phyloP scores from a whole-genome alignment of 2,888 invertebrate genomes.

The Teleogryllus oceanicus region DNA sequence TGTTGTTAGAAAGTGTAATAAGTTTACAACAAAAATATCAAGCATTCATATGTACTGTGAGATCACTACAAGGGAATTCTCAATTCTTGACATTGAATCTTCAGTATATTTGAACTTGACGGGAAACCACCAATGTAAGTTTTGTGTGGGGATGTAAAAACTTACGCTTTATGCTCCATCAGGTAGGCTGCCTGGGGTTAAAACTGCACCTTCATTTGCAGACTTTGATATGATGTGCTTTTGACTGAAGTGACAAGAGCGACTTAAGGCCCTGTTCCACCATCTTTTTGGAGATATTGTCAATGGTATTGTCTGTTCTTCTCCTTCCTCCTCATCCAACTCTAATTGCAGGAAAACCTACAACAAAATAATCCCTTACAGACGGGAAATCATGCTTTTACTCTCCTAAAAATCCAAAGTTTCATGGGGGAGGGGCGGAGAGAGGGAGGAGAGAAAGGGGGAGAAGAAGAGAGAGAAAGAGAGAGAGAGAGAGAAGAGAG shows the following conservation, averaged over 20 bases:
- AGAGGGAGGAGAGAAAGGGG: too few species aligned
- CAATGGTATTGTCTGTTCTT: conserved; percentile 63
- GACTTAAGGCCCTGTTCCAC: conserved; percentile 66
- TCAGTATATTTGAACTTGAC: neutral
- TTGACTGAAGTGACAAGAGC: conserved; percentile 71
- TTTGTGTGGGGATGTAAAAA: too few species aligned
- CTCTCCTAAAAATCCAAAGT: too few species aligned
- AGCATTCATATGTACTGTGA: too few species aligned
- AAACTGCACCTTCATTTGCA: conserved; percentile 52
- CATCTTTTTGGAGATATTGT: conserved; percentile 70
- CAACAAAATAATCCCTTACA: neutral
- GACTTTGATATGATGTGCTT: conserved; percentile 70
- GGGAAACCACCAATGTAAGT: too few species aligned
- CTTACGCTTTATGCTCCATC: neutral
- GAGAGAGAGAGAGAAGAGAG: too few species aligned
- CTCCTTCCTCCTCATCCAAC: conserved; percentile 70
- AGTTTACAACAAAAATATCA: too few species aligned
- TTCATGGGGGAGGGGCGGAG: too few species aligned
- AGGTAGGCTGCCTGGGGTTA: conserved; percentile 20
- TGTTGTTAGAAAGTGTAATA: too few species aligned
- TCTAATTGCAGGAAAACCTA: conserved; percentile 74
- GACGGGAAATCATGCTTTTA: too few species aligned
- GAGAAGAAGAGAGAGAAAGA: too few species aligned
- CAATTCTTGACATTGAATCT: neutral
- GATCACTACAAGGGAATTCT: too few species aligned